Evolutionary conservation across 2,888 invertebrate genomes (phyloP), one percentile per base, ranked within the genome.

Genomic region (Odontocolon sp.): DNA sequence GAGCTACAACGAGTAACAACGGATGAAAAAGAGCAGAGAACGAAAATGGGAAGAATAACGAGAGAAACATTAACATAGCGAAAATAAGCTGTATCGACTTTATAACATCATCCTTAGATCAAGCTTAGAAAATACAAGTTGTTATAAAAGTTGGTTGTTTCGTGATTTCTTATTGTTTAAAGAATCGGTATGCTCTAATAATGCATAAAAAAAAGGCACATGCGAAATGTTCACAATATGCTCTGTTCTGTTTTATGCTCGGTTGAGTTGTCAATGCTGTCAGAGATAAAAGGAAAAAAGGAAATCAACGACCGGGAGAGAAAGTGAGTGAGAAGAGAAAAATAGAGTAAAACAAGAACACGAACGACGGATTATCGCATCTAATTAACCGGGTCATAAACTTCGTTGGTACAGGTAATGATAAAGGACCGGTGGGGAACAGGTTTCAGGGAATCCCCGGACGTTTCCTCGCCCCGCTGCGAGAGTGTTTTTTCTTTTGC

Each of bases 1-100:
- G 56, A 31, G 33, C 70, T 42, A 40, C 67, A 57, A 68, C 67
- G 50, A 61, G 38, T 40, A 18, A 56, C 28, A 18, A 66, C 18
- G 56, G 54, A 54, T 38, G 61, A 67, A 42, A 31, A 36, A 21
- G 59, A 38, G 42, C 40, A 28, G 47, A 68, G 23, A 59, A 26
- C n/a, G 14, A 26, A 23, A 26, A 40, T 9, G 23, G 26, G 42
- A 26, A 66, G n/a, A n/a, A n/a, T n/a, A n/a, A n/a, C n/a, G n/a
- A 66, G 52, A 26, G 14, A 67, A 56, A 31, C 11, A 54, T 42
- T 42, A 54, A 54, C 52, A 47, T 45, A 57, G 38, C 54, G 38
- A 45, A 45, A 18, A 2, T 16, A 57, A 42, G 52, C 42, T 45
- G 45, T n/a, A n/a, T n/a, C n/a, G n/a, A n/a, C n/a, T n/a, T n/a